Percentiles rank a stretch among this genome's conserved stretches.
These are phyloP conservation scores for Tragopan temminckii DNA, from an alignment of 2,797 vertebrate genomes.

Conservation along the genomic window DNA sequence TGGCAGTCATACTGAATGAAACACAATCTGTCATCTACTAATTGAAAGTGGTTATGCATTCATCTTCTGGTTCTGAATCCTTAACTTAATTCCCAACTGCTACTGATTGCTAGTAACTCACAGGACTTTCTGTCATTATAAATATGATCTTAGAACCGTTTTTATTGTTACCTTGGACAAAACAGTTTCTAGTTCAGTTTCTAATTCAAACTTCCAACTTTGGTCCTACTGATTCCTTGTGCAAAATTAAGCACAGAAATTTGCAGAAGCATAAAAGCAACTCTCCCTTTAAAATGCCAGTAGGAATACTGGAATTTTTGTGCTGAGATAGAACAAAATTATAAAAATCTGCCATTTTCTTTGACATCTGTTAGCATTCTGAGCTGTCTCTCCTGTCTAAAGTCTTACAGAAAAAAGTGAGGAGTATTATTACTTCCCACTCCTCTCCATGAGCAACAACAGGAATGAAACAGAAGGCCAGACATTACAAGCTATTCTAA, in stretches of 20 bases:
- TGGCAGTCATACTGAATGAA: background rate
- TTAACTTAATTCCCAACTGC: background rate
- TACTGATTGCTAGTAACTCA: background rate
- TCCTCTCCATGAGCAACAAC: background rate
- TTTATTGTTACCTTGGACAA: background rate
- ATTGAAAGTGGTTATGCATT: background rate
- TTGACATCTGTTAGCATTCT: background rate
- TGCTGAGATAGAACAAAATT: background rate
- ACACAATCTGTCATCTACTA: background rate
- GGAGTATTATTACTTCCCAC: background rate
- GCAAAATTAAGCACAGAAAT: background rate
- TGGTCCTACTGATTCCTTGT: background rate
- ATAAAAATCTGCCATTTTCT: fast-evolving
- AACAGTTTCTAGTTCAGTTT: background rate
- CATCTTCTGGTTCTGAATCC: background rate
- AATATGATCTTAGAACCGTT: background rate
- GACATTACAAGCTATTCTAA: background rate
- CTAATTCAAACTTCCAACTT: background rate
- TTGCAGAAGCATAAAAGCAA: background rate
- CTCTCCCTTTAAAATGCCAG: background rate
- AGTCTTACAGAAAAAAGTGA: background rate
- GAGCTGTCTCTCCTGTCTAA: background rate
- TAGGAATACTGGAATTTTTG: background rate
- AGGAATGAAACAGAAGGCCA: background rate
- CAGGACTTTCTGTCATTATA: background rate